These are phyloP conservation scores for Lagocephalus sceleratus DNA, from an alignment of 2,797 vertebrate species.

Conservation along the genomic window DNA sequence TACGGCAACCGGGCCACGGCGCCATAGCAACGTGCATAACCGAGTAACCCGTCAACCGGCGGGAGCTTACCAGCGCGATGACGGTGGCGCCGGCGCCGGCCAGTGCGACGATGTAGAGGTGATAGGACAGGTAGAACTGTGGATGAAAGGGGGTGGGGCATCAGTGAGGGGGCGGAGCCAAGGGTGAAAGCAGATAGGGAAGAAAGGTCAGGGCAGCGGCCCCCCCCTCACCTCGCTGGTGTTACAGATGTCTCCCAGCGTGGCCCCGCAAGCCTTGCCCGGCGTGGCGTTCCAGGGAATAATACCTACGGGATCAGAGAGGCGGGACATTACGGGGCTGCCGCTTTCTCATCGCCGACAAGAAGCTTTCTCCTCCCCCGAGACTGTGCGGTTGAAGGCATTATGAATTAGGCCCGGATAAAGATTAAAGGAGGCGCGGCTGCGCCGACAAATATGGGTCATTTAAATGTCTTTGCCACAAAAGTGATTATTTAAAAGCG, in stretches of 20 bases:
- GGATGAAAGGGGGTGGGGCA: conserved; percentile 32
- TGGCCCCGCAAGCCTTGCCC: conserved; percentile 89
- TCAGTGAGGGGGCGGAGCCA: neutral
- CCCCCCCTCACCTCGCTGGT: conserved; percentile 86
- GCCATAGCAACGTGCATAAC: conserved; percentile 66
- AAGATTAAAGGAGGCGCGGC: conserved; percentile 54
- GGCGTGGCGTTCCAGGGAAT: conserved; percentile 93
- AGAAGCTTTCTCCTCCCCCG: conserved; percentile 38
- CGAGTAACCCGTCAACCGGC: conserved; percentile 24
- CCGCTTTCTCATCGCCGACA: conserved; percentile 28
- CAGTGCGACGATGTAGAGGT: conserved; percentile 96
- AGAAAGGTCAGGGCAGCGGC: neutral
- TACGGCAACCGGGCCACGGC: conserved; percentile 48
- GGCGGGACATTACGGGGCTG: conserved; percentile 42
- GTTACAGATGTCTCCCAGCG: conserved; percentile 91
- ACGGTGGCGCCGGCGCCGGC: conserved; percentile 96
- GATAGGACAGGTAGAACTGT: conserved; percentile 98
- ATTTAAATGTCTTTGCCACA: conserved; percentile 5
- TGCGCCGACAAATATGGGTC: conserved; percentile 41
- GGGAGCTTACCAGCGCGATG: conserved; percentile 90
- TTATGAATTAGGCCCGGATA: conserved; percentile 43
- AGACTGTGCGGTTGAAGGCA: conserved; percentile 39
- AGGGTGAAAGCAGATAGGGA: neutral
- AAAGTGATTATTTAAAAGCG: neutral
- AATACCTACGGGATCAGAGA: conserved; percentile 80